These are phyloP conservation scores for Australoheros scitulus DNA, from an alignment of 2,113 vertebrate species.

Conservation along the genomic window DNA sequence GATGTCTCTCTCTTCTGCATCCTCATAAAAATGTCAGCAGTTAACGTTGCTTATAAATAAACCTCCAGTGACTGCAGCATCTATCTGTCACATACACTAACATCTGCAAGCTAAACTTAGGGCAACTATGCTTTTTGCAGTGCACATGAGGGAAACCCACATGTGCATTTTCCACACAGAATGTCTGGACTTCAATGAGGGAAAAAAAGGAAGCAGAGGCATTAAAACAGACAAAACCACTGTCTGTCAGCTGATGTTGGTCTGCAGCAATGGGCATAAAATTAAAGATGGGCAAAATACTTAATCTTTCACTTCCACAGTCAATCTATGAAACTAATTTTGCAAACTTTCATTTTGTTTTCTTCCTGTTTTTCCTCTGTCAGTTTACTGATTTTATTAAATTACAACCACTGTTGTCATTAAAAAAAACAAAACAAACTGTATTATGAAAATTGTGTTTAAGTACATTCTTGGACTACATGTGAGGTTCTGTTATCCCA, in stretches of 20 bases:
- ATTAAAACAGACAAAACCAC: conserved; percentile 11
- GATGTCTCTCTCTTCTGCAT: background rate
- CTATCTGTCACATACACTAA: background rate
- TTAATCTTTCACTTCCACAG: conserved; percentile 1
- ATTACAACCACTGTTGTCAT: background rate
- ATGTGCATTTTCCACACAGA: background rate
- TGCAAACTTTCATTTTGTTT: background rate
- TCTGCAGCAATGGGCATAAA: background rate
- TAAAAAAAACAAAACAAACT: background rate
- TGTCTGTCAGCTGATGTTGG: background rate
- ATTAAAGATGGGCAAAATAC: background rate
- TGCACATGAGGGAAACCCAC: background rate
- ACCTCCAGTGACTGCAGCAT: background rate
- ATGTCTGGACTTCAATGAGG: background rate
- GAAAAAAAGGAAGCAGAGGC: background rate
- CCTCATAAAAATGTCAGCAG: background rate
- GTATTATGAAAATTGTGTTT: background rate
- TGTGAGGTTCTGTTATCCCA: background rate
- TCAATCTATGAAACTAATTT: background rate
- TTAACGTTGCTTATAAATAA: background rate
- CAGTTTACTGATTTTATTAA: background rate
- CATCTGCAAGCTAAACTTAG: background rate
- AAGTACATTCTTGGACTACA: fast-evolving
- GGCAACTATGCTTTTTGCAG: background rate
- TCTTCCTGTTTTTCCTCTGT: fast-evolving